Conservation (phyloP, 2,113 vertebrate species). For the Zapornia atra region DNA sequence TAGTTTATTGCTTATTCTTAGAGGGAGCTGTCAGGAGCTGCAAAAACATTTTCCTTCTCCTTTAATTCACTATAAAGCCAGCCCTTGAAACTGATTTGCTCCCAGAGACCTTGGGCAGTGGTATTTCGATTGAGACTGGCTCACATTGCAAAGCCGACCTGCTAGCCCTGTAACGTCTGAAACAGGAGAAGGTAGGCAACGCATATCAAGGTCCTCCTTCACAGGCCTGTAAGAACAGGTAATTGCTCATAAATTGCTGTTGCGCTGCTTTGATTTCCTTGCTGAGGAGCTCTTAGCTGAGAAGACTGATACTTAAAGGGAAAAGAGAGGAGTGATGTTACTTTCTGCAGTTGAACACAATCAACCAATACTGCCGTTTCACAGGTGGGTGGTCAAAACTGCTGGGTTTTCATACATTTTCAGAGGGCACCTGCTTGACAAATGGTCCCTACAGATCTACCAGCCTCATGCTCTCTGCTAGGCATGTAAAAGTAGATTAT, state of each 20-base stretch:
- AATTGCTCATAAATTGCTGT: slow-evolving; percentile 2
- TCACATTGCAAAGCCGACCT: not conserved
- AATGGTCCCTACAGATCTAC: not conserved
- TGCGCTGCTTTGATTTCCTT: not conserved
- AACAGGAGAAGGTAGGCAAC: not conserved
- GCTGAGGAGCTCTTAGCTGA: not conserved
- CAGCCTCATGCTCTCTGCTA: not conserved
- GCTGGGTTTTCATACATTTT: not conserved
- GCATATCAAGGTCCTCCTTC: not conserved
- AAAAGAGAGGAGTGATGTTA: not conserved
- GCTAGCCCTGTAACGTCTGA: not conserved
- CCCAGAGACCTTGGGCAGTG: not conserved
- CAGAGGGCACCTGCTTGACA: not conserved
- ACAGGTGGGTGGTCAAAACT: not conserved
- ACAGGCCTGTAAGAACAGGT: not conserved
- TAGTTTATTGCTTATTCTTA: not conserved
- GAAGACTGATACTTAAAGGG: not conserved
- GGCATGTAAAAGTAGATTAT: not conserved
- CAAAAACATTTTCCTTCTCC: not conserved
- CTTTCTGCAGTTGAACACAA: not conserved
- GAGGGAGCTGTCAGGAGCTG: not conserved
- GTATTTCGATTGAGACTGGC: not conserved
- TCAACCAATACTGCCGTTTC: not conserved
- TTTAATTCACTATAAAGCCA: not conserved
- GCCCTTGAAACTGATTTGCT: not conserved